Conservation (phyloP, 35 echinoderm and acorn worm genomes). For the Acanthaster planci region DNA sequence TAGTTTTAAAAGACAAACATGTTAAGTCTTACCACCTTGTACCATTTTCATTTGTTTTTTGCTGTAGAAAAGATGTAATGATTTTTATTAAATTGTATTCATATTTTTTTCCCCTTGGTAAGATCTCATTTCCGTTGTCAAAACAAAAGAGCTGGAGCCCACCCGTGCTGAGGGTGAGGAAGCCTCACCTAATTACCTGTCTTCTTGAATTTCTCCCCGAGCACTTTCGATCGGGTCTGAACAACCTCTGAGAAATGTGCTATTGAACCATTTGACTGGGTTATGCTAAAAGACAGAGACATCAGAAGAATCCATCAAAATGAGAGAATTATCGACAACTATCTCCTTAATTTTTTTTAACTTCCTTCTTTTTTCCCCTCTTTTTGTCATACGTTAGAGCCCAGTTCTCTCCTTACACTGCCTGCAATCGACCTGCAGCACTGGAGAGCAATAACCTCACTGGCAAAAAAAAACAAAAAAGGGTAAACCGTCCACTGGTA, state of each 20-base stretch:
- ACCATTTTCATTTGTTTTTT: no score
- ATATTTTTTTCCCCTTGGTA: background rate
- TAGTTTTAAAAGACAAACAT: no score
- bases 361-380: background rate
- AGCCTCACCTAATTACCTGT: conserved; percentile 1
- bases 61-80: no score
- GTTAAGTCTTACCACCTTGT: no score
- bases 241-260: conserved; percentile 28
- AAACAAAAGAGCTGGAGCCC: background rate
- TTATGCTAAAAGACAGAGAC: conserved; percentile 18
- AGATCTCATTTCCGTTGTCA: conserved; percentile 18
- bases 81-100: no score
- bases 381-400: background rate
- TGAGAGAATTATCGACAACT: conserved; percentile 17
- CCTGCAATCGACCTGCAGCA: background rate
- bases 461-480: background rate
- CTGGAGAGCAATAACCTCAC: conserved; percentile 17
- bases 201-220: conserved; percentile 18
- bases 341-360: conserved; percentile 8
- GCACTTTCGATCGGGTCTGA: conserved; percentile 10
- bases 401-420: conserved; percentile 10
- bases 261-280: conserved; percentile 30
- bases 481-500: background rate
- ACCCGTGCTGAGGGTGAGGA: background rate
- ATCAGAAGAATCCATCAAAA: conserved; percentile 18